A percentile compares a stretch with the other conserved stretches of the same genome.
Conservation (phyloP, 2,888 invertebrate species). For the Drosophila meridiana region DNA sequence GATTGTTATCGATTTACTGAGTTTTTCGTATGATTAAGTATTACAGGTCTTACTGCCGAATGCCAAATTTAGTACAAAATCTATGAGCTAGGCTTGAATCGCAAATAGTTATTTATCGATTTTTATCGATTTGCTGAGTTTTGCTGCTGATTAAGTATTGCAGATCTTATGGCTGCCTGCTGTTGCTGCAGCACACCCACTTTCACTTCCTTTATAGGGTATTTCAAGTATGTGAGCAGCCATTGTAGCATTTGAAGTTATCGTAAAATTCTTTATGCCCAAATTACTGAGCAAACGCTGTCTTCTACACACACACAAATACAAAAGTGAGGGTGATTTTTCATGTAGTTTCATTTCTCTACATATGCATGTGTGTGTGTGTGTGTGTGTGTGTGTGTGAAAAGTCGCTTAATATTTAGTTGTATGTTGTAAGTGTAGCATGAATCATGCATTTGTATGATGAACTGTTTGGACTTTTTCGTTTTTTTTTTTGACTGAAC, state of each 20-base stretch:
- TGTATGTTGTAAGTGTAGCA: constrained; percentile 63
- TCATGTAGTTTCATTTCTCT: constrained; percentile 5
- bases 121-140: background rate
- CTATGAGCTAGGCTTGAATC: background rate
- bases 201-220: background rate
- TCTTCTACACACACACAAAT: constrained; percentile 5
- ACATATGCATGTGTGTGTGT: background rate
- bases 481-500: constrained; percentile 9
- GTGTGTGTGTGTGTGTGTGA: constrained; percentile 12
- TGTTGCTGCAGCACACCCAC: too few relatives aligned
- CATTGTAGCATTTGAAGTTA: constrained; percentile 8
- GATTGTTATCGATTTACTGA: too few relatives aligned
- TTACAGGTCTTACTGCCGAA: background rate
- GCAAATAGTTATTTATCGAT: background rate
- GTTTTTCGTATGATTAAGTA: too few relatives aligned
- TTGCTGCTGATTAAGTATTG: background rate
- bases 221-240: constrained; percentile 1
- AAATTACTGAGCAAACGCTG: constrained; percentile 17
- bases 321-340: constrained; percentile 50
- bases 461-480: constrained; percentile 30
- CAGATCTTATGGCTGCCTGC: background rate
- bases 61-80: background rate
- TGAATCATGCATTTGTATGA: constrained; percentile 60
- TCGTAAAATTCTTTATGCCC: constrained; percentile 4
- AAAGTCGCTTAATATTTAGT: constrained; percentile 68